These are phyloP conservation scores for Plutella xylostella DNA, from an alignment of 2,888 invertebrate genomes.

Conservation along the genomic window DNA sequence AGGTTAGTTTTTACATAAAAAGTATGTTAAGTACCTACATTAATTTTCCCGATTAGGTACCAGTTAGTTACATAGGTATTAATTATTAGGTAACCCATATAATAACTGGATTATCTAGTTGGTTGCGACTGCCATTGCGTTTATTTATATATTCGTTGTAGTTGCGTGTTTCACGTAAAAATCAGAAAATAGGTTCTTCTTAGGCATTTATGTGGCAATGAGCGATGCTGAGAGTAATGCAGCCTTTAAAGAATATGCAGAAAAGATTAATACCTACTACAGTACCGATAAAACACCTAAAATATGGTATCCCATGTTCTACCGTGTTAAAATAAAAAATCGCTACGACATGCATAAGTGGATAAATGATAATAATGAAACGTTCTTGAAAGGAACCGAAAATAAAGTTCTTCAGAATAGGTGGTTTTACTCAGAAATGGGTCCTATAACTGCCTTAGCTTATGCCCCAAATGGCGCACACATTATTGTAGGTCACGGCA, in stretches of 20 bases:
- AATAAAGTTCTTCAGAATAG: slow-evolving; percentile 38
- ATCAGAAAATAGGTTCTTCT: no score
- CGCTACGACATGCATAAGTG: slow-evolving; percentile 20
- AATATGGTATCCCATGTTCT: slow-evolving; percentile 47
- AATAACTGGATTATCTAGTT: no score
- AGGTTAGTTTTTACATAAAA: no score
- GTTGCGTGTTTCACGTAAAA: no score
- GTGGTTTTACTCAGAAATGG: slow-evolving; percentile 42
- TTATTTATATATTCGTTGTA: no score
- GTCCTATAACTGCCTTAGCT: slow-evolving; percentile 41
- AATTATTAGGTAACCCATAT: no score
- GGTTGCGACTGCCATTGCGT: no score
- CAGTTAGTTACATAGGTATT: no score
- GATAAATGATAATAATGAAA: slow-evolving; percentile 34
- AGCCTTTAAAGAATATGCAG: slow-evolving; percentile 29
- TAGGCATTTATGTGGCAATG: no score
- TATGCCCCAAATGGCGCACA: slow-evolving; percentile 50
- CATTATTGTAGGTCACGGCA: slow-evolving; percentile 54
- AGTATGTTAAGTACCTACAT: no score
- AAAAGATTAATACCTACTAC: slow-evolving; percentile 28
- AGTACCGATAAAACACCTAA: slow-evolving; percentile 28
- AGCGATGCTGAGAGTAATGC: slow-evolving; percentile 6
- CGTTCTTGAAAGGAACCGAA: slow-evolving; percentile 32
- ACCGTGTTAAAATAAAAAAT: no score
- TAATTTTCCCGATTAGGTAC: no score